These are phyloP conservation scores for Pecten maximus DNA, from an alignment of 2,888 invertebrate genomes.

Conservation along the genomic window DNA sequence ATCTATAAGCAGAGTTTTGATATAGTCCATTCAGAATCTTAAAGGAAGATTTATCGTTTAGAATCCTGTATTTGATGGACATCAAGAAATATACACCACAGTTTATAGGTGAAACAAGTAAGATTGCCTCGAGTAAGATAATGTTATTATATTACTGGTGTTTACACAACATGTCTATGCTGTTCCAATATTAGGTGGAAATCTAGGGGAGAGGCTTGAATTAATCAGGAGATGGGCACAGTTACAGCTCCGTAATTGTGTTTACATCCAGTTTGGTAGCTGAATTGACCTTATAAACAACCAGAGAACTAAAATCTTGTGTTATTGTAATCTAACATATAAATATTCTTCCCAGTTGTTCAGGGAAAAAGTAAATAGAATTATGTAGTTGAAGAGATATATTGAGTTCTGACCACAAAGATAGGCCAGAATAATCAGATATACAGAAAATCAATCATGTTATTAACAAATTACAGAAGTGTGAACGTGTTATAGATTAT, in stretches of 20 bases:
- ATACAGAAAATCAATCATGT: not conserved
- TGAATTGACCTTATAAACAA: not conserved
- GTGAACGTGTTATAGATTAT: not conserved
- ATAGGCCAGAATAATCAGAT: not conserved
- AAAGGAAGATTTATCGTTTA: too few species aligned
- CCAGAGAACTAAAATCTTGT: not conserved
- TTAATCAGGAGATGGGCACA: slow-evolving; percentile 13
- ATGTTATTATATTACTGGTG: too few species aligned
- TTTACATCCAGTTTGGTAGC: not conserved
- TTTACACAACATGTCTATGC: too few species aligned
- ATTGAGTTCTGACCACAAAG: not conserved
- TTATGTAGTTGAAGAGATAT: not conserved
- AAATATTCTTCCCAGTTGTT: not conserved
- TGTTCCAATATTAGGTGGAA: not conserved
- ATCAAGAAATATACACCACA: too few species aligned
- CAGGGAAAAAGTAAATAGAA: not conserved
- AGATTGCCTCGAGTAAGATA: too few species aligned
- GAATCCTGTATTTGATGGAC: too few species aligned
- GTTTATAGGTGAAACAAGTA: too few species aligned
- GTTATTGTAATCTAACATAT: not conserved
- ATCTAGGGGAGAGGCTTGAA: not conserved
- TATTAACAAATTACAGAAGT: not conserved
- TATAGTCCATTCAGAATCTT: too few species aligned
- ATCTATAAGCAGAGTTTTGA: too few species aligned
- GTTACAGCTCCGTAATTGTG: not conserved